These are phyloP conservation scores for Drosophila emarginata DNA, from an alignment of 2,888 invertebrate species.

Conservation along the genomic window DNA sequence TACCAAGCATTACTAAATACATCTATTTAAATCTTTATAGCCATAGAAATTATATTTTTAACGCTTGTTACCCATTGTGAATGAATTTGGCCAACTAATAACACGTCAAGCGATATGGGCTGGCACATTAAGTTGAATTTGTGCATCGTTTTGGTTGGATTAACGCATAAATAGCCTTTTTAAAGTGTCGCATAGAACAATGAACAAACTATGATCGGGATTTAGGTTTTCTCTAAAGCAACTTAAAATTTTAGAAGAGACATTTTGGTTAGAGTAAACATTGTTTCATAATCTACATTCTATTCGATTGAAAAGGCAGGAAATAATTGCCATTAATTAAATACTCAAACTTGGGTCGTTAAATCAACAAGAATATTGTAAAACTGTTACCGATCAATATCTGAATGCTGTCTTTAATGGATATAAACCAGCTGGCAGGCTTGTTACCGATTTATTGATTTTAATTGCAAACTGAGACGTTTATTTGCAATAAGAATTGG, in stretches of 20 bases:
- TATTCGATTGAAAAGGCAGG: background rate
- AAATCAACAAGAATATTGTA: slow-evolving; percentile 51
- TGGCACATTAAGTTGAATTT: no score
- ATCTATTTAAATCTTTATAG: background rate
- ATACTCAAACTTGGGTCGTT: slow-evolving; percentile 40
- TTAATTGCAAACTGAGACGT: slow-evolving; percentile 81
- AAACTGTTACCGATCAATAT: slow-evolving; percentile 60
- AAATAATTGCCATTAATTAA: slow-evolving; percentile 9
- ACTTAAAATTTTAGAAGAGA: no score
- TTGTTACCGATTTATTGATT: slow-evolving; percentile 77
- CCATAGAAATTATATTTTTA: background rate
- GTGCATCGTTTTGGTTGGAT: no score
- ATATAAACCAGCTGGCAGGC: slow-evolving; percentile 77
- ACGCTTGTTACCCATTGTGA: background rate
- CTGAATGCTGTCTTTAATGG: slow-evolving; percentile 48
- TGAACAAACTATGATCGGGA: no score
- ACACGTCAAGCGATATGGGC: background rate
- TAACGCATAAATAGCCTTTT: no score
- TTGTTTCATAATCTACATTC: no score
- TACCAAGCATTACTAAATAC: background rate
- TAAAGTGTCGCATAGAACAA: no score
- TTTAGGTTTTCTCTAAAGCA: no score
- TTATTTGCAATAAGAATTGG: slow-evolving; percentile 76
- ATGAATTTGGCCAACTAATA: background rate
- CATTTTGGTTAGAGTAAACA: no score